Evolutionary conservation across 2,113 vertebrate species (phyloP).

Genomic region (Anoura caudifer): DNA sequence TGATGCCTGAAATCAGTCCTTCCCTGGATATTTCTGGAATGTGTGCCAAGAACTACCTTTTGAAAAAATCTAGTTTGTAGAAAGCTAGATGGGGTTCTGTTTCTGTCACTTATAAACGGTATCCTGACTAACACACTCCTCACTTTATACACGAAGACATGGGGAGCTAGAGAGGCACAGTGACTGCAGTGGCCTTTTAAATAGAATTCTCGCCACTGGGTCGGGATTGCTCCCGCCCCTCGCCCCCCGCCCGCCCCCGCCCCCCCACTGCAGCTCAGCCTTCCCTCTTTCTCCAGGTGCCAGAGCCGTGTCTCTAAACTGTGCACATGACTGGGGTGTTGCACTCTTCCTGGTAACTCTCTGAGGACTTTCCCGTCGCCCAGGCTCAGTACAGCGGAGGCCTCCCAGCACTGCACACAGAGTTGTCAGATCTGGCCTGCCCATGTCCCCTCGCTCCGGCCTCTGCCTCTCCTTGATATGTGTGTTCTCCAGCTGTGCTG

Average conservation of each 20-base stretch:
- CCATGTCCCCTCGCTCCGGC: background rate
- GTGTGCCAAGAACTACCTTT: background rate
- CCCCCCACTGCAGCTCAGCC: background rate
- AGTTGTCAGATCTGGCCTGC: background rate
- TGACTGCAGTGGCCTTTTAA: background rate
- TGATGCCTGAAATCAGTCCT: background rate
- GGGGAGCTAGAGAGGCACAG: background rate
- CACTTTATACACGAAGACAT: background rate
- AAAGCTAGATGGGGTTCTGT: background rate
- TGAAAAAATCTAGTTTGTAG: background rate
- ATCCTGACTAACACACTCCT: background rate
- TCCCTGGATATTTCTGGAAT: background rate
- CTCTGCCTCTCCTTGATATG: background rate
- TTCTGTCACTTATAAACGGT: background rate
- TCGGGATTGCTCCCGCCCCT: background rate
- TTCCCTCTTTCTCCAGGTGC: background rate
- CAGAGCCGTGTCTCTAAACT: background rate
- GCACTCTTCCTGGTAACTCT: background rate
- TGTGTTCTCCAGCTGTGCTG: background rate
- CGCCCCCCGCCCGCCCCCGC: too few relatives aligned
- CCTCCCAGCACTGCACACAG: background rate
- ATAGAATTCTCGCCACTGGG: background rate
- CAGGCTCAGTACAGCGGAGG: too few relatives aligned
- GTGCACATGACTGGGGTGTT: fast-evolving
- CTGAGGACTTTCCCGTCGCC: background rate